Percentiles rank a stretch among this genome's conserved stretches.
Evolutionary conservation across 2,797 vertebrate genomes (phyloP).

Genomic region (Acanthiza pusilla): DNA sequence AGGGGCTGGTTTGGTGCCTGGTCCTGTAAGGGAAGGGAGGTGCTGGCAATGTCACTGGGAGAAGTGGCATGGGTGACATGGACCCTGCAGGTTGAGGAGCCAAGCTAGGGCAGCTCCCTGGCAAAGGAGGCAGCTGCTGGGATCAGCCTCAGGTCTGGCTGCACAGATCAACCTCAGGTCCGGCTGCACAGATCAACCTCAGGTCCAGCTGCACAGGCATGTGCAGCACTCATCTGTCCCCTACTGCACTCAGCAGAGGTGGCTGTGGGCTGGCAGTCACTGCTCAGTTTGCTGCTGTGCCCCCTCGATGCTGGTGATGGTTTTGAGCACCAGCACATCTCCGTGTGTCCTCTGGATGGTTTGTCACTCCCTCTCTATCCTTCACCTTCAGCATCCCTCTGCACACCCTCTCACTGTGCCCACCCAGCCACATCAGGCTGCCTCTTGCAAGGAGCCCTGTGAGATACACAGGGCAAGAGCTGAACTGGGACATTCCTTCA

Average conservation of each 20-base stretch:
- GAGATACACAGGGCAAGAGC: not conserved
- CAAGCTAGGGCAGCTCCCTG: not conserved
- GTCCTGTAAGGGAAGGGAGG: not conserved
- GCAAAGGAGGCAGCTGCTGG: not conserved
- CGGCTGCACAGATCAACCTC: fast-evolving
- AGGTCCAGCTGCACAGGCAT: fast-evolving
- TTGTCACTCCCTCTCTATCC: not conserved
- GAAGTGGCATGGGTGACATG: not conserved
- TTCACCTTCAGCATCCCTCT: not conserved
- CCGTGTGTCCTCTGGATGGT: not conserved
- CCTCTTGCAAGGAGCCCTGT: not conserved
- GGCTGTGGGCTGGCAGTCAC: not conserved
- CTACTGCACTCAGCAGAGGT: fast-evolving
- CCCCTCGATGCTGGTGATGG: not conserved
- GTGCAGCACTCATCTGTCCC: not conserved
- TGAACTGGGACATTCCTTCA: not conserved
- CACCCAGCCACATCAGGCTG: fast-evolving
- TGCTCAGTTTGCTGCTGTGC: not conserved
- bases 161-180: not conserved
- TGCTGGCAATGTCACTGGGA: not conserved
- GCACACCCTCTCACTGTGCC: fast-evolving
- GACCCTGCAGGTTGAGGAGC: not conserved
- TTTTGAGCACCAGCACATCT: not conserved
- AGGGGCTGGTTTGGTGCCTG: not conserved
- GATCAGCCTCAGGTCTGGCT: not conserved